These are phyloP conservation scores for Podiceps cristatus DNA, from an alignment of 2,113 vertebrate species.

Conservation along the genomic window DNA sequence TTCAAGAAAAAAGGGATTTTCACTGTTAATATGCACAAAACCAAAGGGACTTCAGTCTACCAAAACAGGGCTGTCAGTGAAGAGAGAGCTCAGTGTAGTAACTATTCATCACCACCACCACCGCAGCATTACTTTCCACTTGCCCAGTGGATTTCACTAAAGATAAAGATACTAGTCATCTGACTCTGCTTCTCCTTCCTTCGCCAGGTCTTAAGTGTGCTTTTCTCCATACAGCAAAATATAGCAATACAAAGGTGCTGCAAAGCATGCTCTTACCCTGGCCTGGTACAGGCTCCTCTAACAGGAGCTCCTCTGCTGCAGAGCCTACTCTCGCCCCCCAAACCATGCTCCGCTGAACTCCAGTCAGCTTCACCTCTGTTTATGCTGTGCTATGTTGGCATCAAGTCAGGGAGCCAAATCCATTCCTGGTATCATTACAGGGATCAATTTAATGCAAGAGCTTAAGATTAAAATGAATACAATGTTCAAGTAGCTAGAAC, in stretches of 20 bases:
- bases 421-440: neutral
- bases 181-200: neutral
- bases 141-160: neutral
- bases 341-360: neutral
- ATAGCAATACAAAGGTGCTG: fast-evolving
- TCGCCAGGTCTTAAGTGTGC: fast-evolving
- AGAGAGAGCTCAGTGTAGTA: neutral
- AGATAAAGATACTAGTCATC: neutral
- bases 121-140: neutral
- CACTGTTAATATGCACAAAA: neutral
- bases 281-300: neutral
- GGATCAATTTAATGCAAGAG: neutral
- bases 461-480: neutral
- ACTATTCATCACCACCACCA: neutral
- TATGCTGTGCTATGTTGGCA: neutral
- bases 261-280: neutral
- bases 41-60: neutral
- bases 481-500: neutral
- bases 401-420: neutral
- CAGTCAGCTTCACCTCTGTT: neutral
- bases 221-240: neutral
- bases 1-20: neutral
- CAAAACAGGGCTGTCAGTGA: neutral
- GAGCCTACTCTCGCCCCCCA: fast-evolving
- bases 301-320: neutral